These are phyloP conservation scores for Saccopteryx leptura DNA, from an alignment of 2,113 vertebrate species.

Conservation along the genomic window DNA sequence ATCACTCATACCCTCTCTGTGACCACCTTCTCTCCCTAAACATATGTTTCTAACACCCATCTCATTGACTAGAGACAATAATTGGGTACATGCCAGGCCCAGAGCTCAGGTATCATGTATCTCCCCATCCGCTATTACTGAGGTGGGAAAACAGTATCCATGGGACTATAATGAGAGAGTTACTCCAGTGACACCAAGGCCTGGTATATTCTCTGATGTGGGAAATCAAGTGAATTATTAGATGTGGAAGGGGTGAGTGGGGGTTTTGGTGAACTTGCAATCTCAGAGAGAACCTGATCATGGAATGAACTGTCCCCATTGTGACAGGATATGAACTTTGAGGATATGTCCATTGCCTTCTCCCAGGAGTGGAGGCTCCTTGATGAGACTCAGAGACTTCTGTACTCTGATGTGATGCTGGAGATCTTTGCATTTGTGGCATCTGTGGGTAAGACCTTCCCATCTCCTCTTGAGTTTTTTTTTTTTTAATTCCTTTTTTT, in stretches of 20 bases:
- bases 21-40: background rate
- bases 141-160: background rate
- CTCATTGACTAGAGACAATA: background rate
- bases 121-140: background rate
- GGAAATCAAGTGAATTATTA: background rate
- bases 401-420: slow-evolving; percentile 48
- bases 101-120: background rate
- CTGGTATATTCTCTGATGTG: background rate
- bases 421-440: slow-evolving; percentile 23
- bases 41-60: background rate
- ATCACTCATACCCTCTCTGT: background rate
- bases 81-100: background rate
- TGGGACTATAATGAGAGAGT: background rate
- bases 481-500: no score
- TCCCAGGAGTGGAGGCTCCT: slow-evolving; percentile 57
- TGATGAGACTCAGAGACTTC: background rate
- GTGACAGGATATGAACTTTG: slow-evolving; percentile 41
- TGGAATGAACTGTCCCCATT: background rate
- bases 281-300: background rate
- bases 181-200: background rate
- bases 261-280: background rate
- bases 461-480: background rate
- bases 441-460: slow-evolving; percentile 12
- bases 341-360: slow-evolving; percentile 58
- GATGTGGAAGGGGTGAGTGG: background rate